These are phyloP conservation scores for Dendrolimus kikuchii DNA, from an alignment of 1,140 invertebrate genomes.

Conservation along the genomic window DNA sequence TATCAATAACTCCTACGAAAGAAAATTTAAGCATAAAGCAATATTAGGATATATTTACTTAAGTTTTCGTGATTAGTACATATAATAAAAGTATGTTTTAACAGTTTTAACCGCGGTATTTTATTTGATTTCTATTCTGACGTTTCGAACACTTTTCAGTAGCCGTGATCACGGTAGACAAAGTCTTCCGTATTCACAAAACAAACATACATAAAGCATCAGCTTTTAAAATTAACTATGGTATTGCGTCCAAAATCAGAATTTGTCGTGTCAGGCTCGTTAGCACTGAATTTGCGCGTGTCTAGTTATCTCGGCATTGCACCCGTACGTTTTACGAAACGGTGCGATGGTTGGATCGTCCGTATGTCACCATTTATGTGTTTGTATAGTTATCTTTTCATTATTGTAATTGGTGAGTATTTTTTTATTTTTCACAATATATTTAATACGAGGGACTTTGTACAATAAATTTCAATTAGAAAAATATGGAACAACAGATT, in stretches of 20 bases:
- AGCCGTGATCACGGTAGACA: too few species aligned
- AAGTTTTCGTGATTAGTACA: too few species aligned
- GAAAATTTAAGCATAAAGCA: too few species aligned
- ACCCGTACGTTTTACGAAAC: slow-evolving; percentile 5
- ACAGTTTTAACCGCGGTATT: too few species aligned
- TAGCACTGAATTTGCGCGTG: slow-evolving; percentile 6
- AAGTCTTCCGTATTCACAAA: not conserved
- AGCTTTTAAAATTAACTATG: not conserved
- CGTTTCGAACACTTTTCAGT: too few species aligned
- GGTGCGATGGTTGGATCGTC: slow-evolving; percentile 1
- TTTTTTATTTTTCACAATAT: not conserved
- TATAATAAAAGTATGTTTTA: too few species aligned
- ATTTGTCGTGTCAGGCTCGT: slow-evolving; percentile 1
- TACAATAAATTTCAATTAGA: too few species aligned
- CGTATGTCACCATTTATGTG: not conserved
- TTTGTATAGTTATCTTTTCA: slow-evolving; percentile 2
- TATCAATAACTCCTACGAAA: too few species aligned
- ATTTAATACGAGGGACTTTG: too few species aligned
- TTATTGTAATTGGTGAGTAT: slow-evolving; percentile 4
- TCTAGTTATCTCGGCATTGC: slow-evolving; percentile 12
- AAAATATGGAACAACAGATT: too few species aligned
- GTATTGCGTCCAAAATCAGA: not conserved
- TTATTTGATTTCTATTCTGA: too few species aligned
- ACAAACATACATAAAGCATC: not conserved
- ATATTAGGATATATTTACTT: too few species aligned